Evolutionary conservation across 2,797 vertebrate genomes (phyloP), one percentile per base, ranked within the genome.

Genomic region (Ctenopoma kingsleyae): DNA sequence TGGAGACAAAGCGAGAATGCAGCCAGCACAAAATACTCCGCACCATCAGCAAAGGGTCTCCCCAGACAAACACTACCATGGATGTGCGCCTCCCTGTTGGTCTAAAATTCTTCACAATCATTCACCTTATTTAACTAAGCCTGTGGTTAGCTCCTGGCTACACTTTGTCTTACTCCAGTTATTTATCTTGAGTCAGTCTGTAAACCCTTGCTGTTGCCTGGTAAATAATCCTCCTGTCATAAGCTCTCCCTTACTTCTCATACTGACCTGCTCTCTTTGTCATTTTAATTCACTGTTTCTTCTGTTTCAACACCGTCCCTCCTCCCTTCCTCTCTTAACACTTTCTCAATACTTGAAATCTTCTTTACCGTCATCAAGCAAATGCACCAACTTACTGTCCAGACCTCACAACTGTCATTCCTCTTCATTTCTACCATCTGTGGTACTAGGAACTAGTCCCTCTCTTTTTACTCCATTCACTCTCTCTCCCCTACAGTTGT

Each of bases 1-100:
- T 57, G 1, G 60, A 83, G 49, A 83, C 32, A 10, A 85, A 52
- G 40, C 36, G 40, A 63, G 86, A 84, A 56, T 67, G 67, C 68
- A 85, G 67, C 76, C 83, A 74, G 70, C 38, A n/a, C 76, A 82
- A 63, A 55, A 73, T 11, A 17, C 46, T 41, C 62, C 8, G 54
- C 60, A 57, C 76, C 84, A 73, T 83, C 49, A 71, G 77, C 30
- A 35, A 61, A 6, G 49, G 44, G 17, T 74, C 68, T 49, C 56
- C 55, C 19, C 30, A 16, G 55, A 27, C 47, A 3, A 73, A 12
- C 20, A 20, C 71, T 2, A 4, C 57, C 61, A 64, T 44, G 73
- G 51, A 60, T 0, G 20, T 2, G 20, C 32, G 74, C 54, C 63
- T 67, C 66, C 63, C 71, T 3, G 58, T 5, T 1, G 16, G 20